A percentile compares a stretch with the other conserved stretches of the same genome.
These are phyloP conservation scores for Scaeva pyrastri DNA, from an alignment of 2,888 invertebrate species.

Conservation along the genomic window DNA sequence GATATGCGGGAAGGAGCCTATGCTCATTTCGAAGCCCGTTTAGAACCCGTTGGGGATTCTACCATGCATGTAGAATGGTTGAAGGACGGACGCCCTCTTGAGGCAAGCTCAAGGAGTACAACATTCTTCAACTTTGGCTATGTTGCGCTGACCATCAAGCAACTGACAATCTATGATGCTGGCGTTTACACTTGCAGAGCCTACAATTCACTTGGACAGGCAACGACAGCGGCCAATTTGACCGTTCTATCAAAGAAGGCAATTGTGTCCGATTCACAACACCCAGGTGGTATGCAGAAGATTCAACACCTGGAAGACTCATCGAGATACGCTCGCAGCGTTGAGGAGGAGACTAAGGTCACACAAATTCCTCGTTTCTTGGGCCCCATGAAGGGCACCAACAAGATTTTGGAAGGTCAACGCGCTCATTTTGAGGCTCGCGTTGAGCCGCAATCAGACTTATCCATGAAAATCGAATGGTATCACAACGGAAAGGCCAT, in stretches of 20 bases:
- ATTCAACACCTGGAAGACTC: slow-evolving; percentile 95
- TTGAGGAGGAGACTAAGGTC: slow-evolving; percentile 90
- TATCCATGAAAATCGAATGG: slow-evolving; percentile 97
- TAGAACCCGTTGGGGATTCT: slow-evolving; percentile 96
- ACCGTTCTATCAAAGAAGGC: slow-evolving; percentile 94
- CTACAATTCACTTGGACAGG: slow-evolving; percentile 93
- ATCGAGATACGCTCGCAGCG: slow-evolving; percentile 88
- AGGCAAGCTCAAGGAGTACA: slow-evolving; percentile 96
- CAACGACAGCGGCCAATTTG: slow-evolving; percentile 91
- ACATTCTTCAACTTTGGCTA: slow-evolving; percentile 98
- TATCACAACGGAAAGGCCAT: slow-evolving; percentile 97
- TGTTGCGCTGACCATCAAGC: slow-evolving; percentile 96
- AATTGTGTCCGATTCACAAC: slow-evolving; percentile 94
- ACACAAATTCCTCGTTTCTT: slow-evolving; percentile 94
- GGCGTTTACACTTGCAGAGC: slow-evolving; percentile 96
- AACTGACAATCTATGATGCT: slow-evolving; percentile 94
- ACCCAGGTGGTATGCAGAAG: slow-evolving; percentile 95
- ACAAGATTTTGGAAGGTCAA: slow-evolving; percentile 96
- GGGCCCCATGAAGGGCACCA: slow-evolving; percentile 95
- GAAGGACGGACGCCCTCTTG: slow-evolving; percentile 94
- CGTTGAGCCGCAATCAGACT: slow-evolving; percentile 97
- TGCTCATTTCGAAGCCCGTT: slow-evolving; percentile 97
- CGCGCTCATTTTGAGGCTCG: slow-evolving; percentile 97
- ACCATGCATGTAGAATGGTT: slow-evolving; percentile 96
- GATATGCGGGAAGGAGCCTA: slow-evolving; percentile 96